Evolutionary conservation across 1,140 invertebrate genomes (phyloP).

Genomic region (Hyles vespertilio): DNA sequence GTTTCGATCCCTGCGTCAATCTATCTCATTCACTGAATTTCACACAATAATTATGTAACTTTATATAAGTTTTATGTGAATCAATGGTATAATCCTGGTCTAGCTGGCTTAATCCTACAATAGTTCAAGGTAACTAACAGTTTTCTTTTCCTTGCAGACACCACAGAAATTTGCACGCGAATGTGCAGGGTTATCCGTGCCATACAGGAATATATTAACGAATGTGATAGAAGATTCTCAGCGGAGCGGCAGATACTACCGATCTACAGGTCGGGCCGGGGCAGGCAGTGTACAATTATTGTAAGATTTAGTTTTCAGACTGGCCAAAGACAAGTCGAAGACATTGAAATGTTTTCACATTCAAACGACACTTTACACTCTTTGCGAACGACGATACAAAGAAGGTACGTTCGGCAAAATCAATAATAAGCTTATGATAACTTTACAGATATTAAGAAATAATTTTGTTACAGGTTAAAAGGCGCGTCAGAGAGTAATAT

Average conservation of each 20-base stretch:
- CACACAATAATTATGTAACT: too few species aligned
- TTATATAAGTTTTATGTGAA: too few species aligned
- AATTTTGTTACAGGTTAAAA: slow-evolving; percentile 77
- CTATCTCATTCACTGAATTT: too few species aligned
- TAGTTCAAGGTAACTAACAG: too few species aligned
- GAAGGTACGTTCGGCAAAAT: slow-evolving; percentile 42
- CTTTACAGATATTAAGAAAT: not conserved
- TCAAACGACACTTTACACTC: slow-evolving; percentile 94
- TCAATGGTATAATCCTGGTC: too few species aligned
- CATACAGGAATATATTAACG: slow-evolving; percentile 95
- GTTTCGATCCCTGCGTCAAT: too few species aligned
- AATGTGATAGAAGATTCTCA: slow-evolving; percentile 95
- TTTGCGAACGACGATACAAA: slow-evolving; percentile 76
- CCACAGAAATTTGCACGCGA: slow-evolving; percentile 73
- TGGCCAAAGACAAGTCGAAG: slow-evolving; percentile 92
- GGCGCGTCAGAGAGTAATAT: slow-evolving; percentile 81
- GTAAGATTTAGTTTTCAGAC: slow-evolving; percentile 89
- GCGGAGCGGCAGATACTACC: slow-evolving; percentile 93
- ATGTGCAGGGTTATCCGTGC: slow-evolving; percentile 97
- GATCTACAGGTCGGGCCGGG: slow-evolving; percentile 91
- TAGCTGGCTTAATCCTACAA: too few species aligned
- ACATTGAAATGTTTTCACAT: slow-evolving; percentile 95
- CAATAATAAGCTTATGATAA: not conserved
- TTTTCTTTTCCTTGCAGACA: slow-evolving; percentile 50
- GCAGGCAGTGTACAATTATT: slow-evolving; percentile 91